Conservation (phyloP, 1,140 invertebrate genomes). For the Berghia stephanieae region DNA sequence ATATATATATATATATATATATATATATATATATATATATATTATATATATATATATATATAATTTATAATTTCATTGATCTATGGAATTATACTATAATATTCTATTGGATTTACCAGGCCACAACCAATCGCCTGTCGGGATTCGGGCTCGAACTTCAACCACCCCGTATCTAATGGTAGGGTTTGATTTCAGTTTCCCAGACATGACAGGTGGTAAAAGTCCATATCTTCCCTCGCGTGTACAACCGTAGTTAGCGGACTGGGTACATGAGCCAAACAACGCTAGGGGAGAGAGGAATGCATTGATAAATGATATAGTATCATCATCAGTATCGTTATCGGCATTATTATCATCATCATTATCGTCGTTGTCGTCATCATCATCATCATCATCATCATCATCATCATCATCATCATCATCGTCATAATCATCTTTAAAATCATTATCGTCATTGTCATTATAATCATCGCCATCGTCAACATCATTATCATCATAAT, state of each 20-base stretch:
- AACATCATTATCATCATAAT: no score
- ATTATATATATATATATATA: no score
- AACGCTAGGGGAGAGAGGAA: conserved; percentile 28
- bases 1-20: no score
- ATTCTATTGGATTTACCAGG: conserved; percentile 75
- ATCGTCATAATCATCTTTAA: no score
- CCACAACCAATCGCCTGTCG: conserved; percentile 81
- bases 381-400: no score
- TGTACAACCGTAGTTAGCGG: conserved; percentile 44
- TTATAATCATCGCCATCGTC: no score
- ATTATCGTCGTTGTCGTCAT: no score
- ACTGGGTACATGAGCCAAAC: conserved; percentile 44
- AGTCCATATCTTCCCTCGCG: conserved; percentile 36
- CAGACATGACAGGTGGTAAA: conserved; percentile 67
- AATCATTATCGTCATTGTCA: background rate
- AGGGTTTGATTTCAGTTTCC: conserved; percentile 74
- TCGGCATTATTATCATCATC: background rate
- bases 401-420: no score
- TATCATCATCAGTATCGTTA: background rate
- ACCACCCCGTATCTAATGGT: conserved; percentile 77
- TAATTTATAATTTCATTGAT: no score
- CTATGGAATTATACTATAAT: no score
- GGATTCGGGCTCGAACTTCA: conserved; percentile 79
- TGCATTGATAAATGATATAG: background rate
- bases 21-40: no score